phyloP scores from a whole-genome alignment of 1,140 invertebrate species.

The Diuraphis noxia region DNA sequence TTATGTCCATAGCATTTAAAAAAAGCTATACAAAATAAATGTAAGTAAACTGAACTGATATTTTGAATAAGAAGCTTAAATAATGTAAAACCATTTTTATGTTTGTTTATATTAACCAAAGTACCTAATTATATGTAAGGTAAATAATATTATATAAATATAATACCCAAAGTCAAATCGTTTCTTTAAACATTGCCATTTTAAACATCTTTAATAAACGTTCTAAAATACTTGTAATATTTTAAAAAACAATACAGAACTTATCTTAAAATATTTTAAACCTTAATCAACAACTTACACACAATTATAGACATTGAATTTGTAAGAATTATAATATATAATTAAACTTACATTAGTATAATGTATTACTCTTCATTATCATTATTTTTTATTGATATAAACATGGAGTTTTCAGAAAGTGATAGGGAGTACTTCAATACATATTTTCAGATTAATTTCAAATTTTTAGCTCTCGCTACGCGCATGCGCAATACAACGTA shows the following conservation, averaged over 20 bases:
- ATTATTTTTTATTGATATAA: too few species aligned
- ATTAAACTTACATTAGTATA: too few species aligned
- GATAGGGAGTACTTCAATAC: too few species aligned
- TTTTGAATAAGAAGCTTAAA: conserved; percentile 15
- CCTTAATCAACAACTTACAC: background rate
- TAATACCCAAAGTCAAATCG: background rate
- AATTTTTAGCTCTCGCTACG: too few species aligned
- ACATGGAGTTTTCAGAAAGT: too few species aligned
- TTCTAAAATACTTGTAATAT: background rate
- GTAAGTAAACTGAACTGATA: too few species aligned
- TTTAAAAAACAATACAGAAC: background rate
- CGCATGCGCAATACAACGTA: too few species aligned
- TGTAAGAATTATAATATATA: too few species aligned
- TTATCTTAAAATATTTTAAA: background rate
- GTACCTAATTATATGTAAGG: background rate
- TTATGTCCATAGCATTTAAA: background rate
- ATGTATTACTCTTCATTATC: too few species aligned
- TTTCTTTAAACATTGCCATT: background rate
- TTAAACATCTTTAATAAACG: background rate
- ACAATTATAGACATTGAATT: background rate
- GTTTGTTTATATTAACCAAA: background rate
- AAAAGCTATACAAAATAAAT: too few species aligned
- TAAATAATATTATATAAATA: background rate
- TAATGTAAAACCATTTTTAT: background rate
- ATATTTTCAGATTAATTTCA: too few species aligned